Evolutionary conservation across 2,888 invertebrate species (phyloP).

Genomic region (Melanotus villosus): DNA sequence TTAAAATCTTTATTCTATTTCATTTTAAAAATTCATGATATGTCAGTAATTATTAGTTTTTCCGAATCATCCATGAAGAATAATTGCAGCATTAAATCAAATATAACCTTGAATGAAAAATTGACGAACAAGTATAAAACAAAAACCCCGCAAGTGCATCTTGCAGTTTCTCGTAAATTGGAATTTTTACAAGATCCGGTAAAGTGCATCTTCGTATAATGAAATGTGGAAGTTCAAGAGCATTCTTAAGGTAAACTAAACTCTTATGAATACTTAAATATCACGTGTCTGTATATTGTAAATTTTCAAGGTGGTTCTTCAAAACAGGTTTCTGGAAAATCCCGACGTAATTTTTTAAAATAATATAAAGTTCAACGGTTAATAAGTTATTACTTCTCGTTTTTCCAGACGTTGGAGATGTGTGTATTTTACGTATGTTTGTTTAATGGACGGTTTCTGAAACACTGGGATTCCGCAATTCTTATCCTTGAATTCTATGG

Average conservation of each 20-base stretch:
- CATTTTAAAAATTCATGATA: neutral
- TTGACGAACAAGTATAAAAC: neutral
- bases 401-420: neutral
- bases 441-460: neutral
- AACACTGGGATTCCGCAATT: neutral
- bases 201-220: neutral
- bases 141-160: neutral
- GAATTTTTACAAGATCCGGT: neutral
- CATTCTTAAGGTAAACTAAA: neutral
- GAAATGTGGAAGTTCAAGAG: too few relatives aligned
- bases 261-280: neutral
- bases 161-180: neutral
- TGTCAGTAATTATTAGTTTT: neutral
- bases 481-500: neutral
- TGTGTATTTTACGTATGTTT: too few relatives aligned
- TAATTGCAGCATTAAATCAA: neutral
- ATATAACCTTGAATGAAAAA: neutral
- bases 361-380: conserved; percentile 3
- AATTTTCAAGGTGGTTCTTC: neutral
- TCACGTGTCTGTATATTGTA: neutral
- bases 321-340: neutral
- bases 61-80: neutral
- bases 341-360: neutral
- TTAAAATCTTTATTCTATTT: neutral
- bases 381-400: too few relatives aligned